Evolutionary conservation across 2,797 vertebrate species (phyloP).

Genomic region (Urocyon cinereoargenteus): DNA sequence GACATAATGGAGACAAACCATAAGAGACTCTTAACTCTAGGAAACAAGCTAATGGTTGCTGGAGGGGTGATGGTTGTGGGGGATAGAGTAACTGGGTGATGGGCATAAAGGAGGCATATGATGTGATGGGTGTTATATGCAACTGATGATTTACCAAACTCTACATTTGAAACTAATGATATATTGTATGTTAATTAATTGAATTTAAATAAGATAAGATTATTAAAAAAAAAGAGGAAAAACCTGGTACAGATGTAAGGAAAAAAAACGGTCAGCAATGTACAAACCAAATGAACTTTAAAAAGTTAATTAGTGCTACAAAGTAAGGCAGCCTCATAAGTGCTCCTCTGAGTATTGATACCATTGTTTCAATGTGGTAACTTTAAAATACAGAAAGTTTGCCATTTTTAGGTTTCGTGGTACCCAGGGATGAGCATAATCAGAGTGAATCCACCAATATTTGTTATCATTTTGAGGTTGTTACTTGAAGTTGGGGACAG

Average conservation of each 20-base stretch:
- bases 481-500: neutral
- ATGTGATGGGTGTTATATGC: neutral
- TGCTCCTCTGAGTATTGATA: neutral
- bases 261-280: neutral
- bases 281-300: neutral
- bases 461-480: neutral
- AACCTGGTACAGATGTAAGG: neutral
- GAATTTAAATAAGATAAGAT: neutral
- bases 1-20: neutral
- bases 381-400: neutral
- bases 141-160: neutral
- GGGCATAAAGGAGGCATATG: neutral
- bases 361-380: neutral
- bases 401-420: neutral
- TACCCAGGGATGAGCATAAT: neutral
- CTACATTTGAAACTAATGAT: neutral
- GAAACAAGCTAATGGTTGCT: neutral
- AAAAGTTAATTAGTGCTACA: neutral
- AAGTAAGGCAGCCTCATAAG: neutral
- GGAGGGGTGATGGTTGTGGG: neutral
- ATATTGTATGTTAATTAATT: neutral
- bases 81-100: neutral
- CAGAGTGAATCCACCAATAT: neutral
- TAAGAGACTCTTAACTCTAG: neutral
- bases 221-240: neutral